phyloP scores from a whole-genome alignment of 2,888 invertebrate species.

The Trichacis sp. region DNA sequence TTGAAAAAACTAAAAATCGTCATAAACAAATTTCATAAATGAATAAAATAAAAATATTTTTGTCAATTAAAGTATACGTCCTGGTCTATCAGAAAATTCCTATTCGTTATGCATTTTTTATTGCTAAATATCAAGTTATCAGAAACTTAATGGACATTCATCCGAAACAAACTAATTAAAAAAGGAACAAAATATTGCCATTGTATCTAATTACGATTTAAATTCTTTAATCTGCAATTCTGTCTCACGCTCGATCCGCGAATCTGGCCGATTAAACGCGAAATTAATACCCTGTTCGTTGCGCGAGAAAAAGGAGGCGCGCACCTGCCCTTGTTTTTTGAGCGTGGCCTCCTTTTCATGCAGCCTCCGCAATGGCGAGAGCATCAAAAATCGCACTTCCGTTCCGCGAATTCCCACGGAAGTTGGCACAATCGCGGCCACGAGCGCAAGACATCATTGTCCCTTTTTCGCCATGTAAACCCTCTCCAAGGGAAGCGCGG shows the following conservation, averaged over 20 bases:
- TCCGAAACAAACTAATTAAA: no score
- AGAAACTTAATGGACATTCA: no score
- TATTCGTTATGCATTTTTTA: no score
- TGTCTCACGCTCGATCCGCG: constrained; percentile 29
- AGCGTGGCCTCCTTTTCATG: constrained; percentile 45
- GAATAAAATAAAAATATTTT: no score
- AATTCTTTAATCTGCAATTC: constrained; percentile 31
- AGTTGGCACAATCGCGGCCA: constrained; percentile 60
- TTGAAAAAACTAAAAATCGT: no score
- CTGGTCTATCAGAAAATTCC: no score
- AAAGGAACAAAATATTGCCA: no score
- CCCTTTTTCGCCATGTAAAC: constrained; percentile 27
- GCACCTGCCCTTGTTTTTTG: constrained; percentile 54
- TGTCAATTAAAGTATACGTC: no score
- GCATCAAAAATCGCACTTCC: constrained; percentile 64
- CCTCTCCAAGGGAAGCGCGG: constrained; percentile 21
- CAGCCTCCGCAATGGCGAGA: constrained; percentile 39
- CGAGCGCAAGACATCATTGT: constrained; percentile 48
- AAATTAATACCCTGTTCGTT: constrained; percentile 43
- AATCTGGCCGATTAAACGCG: constrained; percentile 32
- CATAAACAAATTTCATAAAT: no score
- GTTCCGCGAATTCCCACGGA: constrained; percentile 67
- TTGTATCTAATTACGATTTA: no score
- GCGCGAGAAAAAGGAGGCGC: constrained; percentile 26
- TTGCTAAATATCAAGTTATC: no score